Evolutionary conservation across 1,140 invertebrate genomes (phyloP).

Genomic region (Pentalonia nigronervosa): DNA sequence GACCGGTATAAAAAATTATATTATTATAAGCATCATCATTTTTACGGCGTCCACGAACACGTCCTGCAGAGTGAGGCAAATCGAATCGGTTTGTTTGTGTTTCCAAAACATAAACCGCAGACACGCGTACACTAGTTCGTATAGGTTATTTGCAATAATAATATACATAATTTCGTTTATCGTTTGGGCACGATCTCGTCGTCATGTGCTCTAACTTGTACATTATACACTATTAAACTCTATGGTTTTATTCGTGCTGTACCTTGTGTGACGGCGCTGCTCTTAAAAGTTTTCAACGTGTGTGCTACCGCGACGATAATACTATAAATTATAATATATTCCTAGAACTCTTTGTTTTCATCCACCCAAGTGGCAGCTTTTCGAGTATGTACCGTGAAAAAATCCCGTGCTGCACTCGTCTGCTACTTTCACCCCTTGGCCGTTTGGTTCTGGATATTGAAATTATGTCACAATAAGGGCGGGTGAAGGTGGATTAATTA

Average conservation of each 20-base stretch:
- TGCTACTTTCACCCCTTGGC: not conserved
- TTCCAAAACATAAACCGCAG: not conserved
- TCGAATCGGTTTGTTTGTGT: not conserved
- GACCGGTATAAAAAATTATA: too few species aligned
- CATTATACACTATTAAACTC: not conserved
- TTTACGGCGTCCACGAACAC: too few species aligned
- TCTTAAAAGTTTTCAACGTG: constrained; percentile 27
- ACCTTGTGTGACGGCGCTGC: not conserved
- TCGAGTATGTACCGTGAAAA: not conserved
- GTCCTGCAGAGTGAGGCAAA: not conserved
- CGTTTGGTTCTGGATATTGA: not conserved
- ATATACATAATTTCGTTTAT: not conserved
- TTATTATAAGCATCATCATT: too few species aligned
- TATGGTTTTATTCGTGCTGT: not conserved
- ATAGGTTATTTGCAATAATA: not conserved
- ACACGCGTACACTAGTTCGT: not conserved
- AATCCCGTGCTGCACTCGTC: too few species aligned
- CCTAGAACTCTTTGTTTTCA: constrained; percentile 16
- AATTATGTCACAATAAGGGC: not conserved
- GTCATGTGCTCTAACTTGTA: not conserved
- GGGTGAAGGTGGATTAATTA: not conserved
- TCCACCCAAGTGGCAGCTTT: not conserved
- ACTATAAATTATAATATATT: constrained; percentile 21
- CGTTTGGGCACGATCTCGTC: not conserved
- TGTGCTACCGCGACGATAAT: not conserved